Evolutionary conservation across 2,888 invertebrate species (phyloP).

Genomic region (Perizoma flavofasciatum): DNA sequence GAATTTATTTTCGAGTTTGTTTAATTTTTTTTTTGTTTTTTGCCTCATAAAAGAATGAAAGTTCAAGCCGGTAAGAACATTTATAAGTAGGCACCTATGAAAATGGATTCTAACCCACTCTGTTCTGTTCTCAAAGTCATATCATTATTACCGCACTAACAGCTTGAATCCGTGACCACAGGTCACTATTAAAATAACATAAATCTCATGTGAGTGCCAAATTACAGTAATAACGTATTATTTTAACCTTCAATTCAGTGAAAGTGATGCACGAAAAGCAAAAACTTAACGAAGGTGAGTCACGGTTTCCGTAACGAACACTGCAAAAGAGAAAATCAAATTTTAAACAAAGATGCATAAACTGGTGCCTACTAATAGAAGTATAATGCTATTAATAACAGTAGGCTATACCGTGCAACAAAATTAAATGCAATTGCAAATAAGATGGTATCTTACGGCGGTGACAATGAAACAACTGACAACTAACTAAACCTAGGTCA

Average conservation of each 20-base stretch:
- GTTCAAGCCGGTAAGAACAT: slow-evolving; percentile 7
- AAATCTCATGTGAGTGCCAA: slow-evolving; percentile 32
- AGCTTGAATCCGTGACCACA: slow-evolving; percentile 12
- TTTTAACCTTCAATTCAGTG: slow-evolving; percentile 36
- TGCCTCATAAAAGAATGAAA: background rate
- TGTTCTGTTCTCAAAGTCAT: too few species aligned
- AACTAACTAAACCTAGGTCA: slow-evolving; percentile 15
- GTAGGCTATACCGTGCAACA: slow-evolving; percentile 7
- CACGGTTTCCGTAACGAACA: slow-evolving; percentile 23
- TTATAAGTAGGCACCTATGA: background rate
- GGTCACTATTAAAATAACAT: slow-evolving; percentile 29
- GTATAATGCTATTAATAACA: too few species aligned
- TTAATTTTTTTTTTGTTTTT: too few species aligned
- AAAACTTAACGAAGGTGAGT: slow-evolving; percentile 28
- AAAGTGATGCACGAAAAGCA: slow-evolving; percentile 37
- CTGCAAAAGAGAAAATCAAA: slow-evolving; percentile 27
- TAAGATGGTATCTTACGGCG: slow-evolving; percentile 16
- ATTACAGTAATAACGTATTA: slow-evolving; percentile 38
- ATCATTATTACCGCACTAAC: slow-evolving; percentile 23
- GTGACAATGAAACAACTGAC: slow-evolving; percentile 11
- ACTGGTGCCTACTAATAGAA: too few species aligned
- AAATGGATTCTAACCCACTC: too few species aligned
- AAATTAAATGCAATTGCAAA: slow-evolving; percentile 16
- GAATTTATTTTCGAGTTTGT: slow-evolving; percentile 20
- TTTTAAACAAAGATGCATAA: slow-evolving; percentile 17